phyloP scores from a whole-genome alignment of 2,797 vertebrate genomes.

The Macroramphosus scolopax region DNA sequence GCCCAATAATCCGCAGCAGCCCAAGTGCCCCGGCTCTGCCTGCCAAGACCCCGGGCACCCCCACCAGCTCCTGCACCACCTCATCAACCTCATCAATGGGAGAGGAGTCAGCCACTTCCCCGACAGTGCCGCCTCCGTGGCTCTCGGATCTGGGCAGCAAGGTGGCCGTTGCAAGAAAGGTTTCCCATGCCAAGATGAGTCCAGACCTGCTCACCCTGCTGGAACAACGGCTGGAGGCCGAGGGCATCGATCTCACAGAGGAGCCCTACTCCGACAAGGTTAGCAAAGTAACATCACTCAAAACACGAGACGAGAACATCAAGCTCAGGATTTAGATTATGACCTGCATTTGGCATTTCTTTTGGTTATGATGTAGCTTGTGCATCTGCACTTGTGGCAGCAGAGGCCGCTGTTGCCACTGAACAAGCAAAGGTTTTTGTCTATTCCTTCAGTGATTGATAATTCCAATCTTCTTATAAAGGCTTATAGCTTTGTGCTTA shows the following conservation, averaged over 20 bases:
- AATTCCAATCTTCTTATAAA: no score
- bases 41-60: conserved; percentile 66
- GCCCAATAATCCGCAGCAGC: conserved; percentile 60
- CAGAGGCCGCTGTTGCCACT: no score
- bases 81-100: conserved; percentile 65
- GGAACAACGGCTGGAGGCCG: conserved; percentile 85
- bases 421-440: no score
- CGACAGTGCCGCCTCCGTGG: conserved; percentile 83
- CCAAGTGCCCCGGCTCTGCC: conserved; percentile 65
- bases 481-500: no score
- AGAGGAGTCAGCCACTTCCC: conserved; percentile 73
- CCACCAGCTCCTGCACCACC: conserved; percentile 63
- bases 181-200: conserved; percentile 82
- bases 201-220: conserved; percentile 86
- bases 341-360: no score
- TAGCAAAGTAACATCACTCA: conserved; percentile 8
- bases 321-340: no score
- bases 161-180: conserved; percentile 79
- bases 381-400: no score
- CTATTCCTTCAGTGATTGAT: no score
- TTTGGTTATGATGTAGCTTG: no score
- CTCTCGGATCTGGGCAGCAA: conserved; percentile 82
- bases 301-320: not conserved
- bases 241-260: conserved; percentile 94
- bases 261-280: conserved; percentile 99